These are phyloP conservation scores for Psilopsiagon aymara DNA, from an alignment of 2,113 vertebrate species.

Conservation along the genomic window DNA sequence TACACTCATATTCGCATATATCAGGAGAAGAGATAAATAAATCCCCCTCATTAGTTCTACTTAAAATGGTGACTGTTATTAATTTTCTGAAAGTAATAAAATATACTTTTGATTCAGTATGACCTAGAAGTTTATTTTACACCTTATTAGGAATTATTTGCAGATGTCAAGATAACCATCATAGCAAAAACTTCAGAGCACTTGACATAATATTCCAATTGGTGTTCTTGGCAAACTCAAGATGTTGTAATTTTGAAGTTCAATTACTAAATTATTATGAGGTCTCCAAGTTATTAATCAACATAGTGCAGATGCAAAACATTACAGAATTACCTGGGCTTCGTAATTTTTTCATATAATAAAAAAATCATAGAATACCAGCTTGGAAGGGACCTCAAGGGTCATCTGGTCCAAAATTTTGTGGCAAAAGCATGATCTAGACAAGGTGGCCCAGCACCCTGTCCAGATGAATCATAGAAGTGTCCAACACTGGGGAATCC, in stretches of 20 bases:
- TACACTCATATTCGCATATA: slow-evolving; percentile 11
- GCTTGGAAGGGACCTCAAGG: background rate
- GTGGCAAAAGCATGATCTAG: background rate
- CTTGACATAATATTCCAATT: background rate
- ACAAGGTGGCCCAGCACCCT: background rate
- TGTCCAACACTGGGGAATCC: too few relatives aligned
- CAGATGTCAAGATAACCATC: background rate
- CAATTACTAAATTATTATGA: background rate
- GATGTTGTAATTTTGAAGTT: background rate
- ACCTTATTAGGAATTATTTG: background rate
- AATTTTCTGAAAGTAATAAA: slow-evolving; percentile 2
- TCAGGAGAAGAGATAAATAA: slow-evolving; percentile 20
- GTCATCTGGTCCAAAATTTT: background rate
- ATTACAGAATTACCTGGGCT: background rate
- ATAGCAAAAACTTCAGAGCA: background rate
- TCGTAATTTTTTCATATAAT: background rate
- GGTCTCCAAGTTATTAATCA: background rate
- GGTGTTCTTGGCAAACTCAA: background rate
- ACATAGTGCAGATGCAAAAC: background rate
- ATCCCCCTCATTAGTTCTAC: background rate
- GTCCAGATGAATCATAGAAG: background rate
- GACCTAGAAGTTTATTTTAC: background rate
- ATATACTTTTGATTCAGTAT: background rate
- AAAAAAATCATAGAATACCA: background rate
- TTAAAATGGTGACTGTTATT: background rate